Evolutionary conservation across 2,888 invertebrate species (phyloP), one percentile per base, ranked within the genome.

Genomic region (Homarus gammarus): DNA sequence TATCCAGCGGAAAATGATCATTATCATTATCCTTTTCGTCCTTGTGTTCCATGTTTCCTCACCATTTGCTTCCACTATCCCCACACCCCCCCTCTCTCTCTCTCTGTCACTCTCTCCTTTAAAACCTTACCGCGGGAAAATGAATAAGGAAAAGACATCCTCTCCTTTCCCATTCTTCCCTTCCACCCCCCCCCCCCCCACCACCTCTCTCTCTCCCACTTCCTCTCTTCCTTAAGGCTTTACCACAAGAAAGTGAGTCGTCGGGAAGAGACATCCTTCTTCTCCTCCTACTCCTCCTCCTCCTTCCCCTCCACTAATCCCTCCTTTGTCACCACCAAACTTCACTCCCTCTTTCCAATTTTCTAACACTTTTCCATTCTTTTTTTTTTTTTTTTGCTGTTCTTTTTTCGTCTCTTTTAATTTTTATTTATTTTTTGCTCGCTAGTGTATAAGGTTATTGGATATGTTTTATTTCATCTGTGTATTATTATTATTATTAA

Each of bases 271-370:
- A 8, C 12, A 12, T 8, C 44, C 6, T 8, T n/a, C n/a, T n/a
- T n/a, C n/a, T n/a, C n/a, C n/a, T n/a, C n/a, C n/a, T n/a, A n/a
- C n/a, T n/a, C n/a, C n/a, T n/a, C n/a, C n/a, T n/a, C n/a, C n/a
- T n/a, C n/a, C n/a, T n/a, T n/a, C n/a, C n/a, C n/a, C n/a, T 27
- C 38, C 79, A n/a, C n/a, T 56, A 61, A 79, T 61, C 61, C 79
- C 79, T 61, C 79, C 18, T 61, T 79, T 79, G 79, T 79, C 56
- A 79, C 56, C 36, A n/a, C 36, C 56, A n/a, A n/a, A n/a, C 79
- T 79, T 79, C 61, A 61, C 38, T 36, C 75, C 36, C 31, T 61
- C 61, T 31, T n/a, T 36, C 79, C 61, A 6, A 38, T 79, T 79
- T 79, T 38, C 61, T 36, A 27, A n/a, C 56, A 61, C 61, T 36